Percentiles rank a stretch among this genome's conserved stretches.
Conservation (phyloP, 2,888 invertebrate species). For the Macrophya annulata region DNA sequence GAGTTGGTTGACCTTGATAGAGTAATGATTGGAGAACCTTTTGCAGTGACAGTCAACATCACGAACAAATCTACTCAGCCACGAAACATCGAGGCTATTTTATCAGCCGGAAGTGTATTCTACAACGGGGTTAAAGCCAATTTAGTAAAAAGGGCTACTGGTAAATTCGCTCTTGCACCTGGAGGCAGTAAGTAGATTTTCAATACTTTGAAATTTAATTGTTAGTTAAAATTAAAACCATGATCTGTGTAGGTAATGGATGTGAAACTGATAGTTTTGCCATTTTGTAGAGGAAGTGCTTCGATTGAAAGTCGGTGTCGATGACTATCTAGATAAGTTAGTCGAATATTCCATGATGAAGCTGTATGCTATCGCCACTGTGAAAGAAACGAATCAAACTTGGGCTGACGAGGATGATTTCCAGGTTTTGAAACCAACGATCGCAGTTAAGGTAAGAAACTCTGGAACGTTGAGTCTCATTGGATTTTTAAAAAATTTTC, state of each 20-base stretch:
- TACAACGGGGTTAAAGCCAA: slow-evolving; percentile 89
- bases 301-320: slow-evolving; percentile 82
- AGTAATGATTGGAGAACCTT: slow-evolving; percentile 87
- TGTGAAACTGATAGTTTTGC: not conserved
- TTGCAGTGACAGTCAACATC: slow-evolving; percentile 85
- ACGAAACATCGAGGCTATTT: slow-evolving; percentile 85
- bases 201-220: slow-evolving; percentile 17
- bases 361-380: slow-evolving; percentile 89
- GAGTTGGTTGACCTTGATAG: slow-evolving; percentile 85
- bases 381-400: slow-evolving; percentile 90
- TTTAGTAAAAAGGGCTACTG: slow-evolving; percentile 86
- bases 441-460: slow-evolving; percentile 84
- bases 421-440: slow-evolving; percentile 88
- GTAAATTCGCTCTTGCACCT: slow-evolving; percentile 84
- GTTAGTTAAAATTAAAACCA: slow-evolving; percentile 7
- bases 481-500: not conserved
- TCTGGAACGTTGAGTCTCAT: not conserved
- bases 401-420: slow-evolving; percentile 93
- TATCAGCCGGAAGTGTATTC: slow-evolving; percentile 87
- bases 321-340: slow-evolving; percentile 89
- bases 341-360: slow-evolving; percentile 92
- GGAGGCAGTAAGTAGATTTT: slow-evolving; percentile 82
- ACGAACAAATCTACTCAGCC: slow-evolving; percentile 82
- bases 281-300: slow-evolving; percentile 81
- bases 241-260: not conserved